These are phyloP conservation scores for Lepilemur ruficaudatus DNA, from an alignment of 2,797 vertebrate genomes.

Conservation along the genomic window DNA sequence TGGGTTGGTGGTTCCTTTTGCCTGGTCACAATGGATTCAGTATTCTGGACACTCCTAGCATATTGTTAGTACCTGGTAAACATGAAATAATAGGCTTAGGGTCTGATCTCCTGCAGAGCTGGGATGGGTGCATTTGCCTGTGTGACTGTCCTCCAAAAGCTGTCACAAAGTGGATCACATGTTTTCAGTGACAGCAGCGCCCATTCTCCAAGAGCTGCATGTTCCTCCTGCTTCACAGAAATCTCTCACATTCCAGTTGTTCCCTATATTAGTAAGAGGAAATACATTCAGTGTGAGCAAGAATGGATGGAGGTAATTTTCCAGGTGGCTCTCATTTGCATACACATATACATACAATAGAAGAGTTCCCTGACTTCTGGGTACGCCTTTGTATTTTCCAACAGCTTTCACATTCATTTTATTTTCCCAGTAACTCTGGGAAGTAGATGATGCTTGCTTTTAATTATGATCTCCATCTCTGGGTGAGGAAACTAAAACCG, in stretches of 20 bases:
- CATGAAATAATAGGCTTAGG: conserved; percentile 40
- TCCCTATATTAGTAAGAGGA: conserved; percentile 25
- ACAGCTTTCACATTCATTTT: neutral
- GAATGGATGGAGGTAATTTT: neutral
- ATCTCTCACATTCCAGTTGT: neutral
- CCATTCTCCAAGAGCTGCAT: neutral
- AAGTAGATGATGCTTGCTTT: neutral
- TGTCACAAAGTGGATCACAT: neutral
- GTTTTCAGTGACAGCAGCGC: neutral
- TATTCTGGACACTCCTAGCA: neutral
- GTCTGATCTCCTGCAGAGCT: neutral
- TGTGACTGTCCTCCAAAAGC: neutral
- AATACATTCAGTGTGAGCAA: neutral
- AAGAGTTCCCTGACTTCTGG: neutral
- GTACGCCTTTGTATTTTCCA: neutral
- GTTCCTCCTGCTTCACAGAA: conserved; percentile 13
- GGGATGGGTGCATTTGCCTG: neutral
- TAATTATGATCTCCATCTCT: neutral
- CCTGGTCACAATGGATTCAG: neutral
- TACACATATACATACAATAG: accelerated
- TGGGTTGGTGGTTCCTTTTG: neutral
- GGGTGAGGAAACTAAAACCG: neutral
- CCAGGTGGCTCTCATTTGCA: neutral
- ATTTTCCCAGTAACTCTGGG: neutral
- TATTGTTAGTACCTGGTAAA: neutral